A percentile compares a stretch with the other conserved stretches of the same genome.
These are phyloP conservation scores for Montipora foliosa DNA, from an alignment of 64 coral and sea anemone genomes.

Conservation along the genomic window DNA sequence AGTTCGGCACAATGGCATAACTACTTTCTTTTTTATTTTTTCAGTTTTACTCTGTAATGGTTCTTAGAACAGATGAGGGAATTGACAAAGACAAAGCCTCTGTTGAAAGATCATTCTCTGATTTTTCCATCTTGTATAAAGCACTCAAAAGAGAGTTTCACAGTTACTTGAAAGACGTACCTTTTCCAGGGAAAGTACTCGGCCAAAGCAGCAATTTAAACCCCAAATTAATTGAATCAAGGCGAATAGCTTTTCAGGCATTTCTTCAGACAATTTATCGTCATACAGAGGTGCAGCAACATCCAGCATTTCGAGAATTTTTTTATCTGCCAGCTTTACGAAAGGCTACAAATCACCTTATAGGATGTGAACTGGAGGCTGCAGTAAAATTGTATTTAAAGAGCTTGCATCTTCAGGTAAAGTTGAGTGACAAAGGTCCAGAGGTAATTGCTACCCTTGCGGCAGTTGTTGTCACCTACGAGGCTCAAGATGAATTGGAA, in stretches of 20 bases:
- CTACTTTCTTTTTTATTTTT: constrained; percentile 17
- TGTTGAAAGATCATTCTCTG: constrained; percentile 91
- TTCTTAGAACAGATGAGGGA: constrained; percentile 71
- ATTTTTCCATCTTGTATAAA: constrained; percentile 89
- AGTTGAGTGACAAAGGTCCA: constrained; percentile 77
- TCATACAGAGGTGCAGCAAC: constrained; percentile 66
- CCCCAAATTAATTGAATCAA: constrained; percentile 60
- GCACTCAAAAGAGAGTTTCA: constrained; percentile 82
- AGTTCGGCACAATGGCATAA: not conserved
- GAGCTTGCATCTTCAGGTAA: constrained; percentile 91
- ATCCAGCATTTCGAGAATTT: constrained; percentile 86
- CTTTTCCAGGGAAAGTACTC: constrained; percentile 90
- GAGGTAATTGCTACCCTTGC: constrained; percentile 89
- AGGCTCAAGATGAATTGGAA: constrained; percentile 67
- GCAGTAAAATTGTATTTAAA: constrained; percentile 82
- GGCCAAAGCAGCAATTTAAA: constrained; percentile 81
- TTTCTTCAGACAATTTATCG: constrained; percentile 79
- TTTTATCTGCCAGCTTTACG: constrained; percentile 84
- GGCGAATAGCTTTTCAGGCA: constrained; percentile 78
- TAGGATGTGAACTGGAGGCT: constrained; percentile 80
- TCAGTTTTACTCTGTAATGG: constrained; percentile 84
- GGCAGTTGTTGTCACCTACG: constrained; percentile 79
- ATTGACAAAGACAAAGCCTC: constrained; percentile 90
- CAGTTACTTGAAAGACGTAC: constrained; percentile 51
- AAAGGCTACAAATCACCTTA: constrained; percentile 76